Evolutionary conservation across 2,113 vertebrate species (phyloP), one percentile per base, ranked within the genome.

Genomic region (Myanophis thanlyinensis): DNA sequence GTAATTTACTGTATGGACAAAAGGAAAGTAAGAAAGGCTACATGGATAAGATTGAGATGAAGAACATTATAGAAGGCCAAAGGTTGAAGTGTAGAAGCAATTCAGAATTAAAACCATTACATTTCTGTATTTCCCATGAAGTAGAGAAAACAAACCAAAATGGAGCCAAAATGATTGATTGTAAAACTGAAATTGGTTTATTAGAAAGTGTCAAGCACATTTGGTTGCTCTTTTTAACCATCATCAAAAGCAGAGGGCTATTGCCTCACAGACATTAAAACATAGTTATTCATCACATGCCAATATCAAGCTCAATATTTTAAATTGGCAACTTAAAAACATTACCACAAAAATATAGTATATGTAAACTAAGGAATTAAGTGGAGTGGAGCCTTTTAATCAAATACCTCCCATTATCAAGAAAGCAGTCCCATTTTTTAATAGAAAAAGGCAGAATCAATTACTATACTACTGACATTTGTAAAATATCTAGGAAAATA

Each of bases 121-220:
- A 40, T 51, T 91, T n/a, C 1, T 93, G 13, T 85, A 94, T 0
- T 0, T 48, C 30, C 80, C 73, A 84, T 67, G 2, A 92, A 91
- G 91, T 8, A 96, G 52, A 0, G 91, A 5, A 87, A 67, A 93
- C 89, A 93, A 92, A 93, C 89, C 35, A 89, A 87, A 51, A 35
- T 2, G 85, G 47, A 95, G 91, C 49, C 73, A 85, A 85, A 44
- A 92, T n/a, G 30, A 4, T 89, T 91, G 84, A 94, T 94, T 48
- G 35, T 94, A 97, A 97, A 96, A 96, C 62, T 93, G 85, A 87
- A 93, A 23, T 94, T 94, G 35, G 94, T 97, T 97, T 97, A 97
- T 97, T 97, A 92, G 93, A 96, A 93, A 96, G 95, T 95, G 96
- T 96, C 95, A 96, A 97, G 95, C 96, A 97, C 95, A 97, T 97